These are phyloP conservation scores for Lypha dubia DNA, from an alignment of 2,888 invertebrate genomes.

Conservation along the genomic window DNA sequence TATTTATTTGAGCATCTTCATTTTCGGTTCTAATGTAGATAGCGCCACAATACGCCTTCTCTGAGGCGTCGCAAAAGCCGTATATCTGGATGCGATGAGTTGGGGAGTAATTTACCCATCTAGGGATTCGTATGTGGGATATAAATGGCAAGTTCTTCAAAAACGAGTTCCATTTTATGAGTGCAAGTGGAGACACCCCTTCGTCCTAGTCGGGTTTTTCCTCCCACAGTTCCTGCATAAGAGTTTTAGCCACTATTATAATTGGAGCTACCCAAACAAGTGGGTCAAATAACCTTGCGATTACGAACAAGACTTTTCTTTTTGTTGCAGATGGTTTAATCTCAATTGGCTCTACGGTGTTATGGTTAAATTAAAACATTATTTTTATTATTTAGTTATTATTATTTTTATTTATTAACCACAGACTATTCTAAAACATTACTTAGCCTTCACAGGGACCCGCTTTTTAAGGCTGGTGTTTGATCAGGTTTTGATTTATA, in stretches of 20 bases:
- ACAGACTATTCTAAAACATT: too few species aligned
- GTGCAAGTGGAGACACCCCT: neutral
- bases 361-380: too few species aligned
- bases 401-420: too few species aligned
- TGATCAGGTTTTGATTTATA: too few species aligned
- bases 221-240: conserved; percentile 50
- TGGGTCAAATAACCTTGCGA: conserved; percentile 41
- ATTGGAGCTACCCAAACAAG: conserved; percentile 23
- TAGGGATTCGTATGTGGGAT: conserved; percentile 10
- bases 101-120: conserved; percentile 33
- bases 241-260: neutral
- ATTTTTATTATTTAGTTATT: too few species aligned
- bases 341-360: neutral
- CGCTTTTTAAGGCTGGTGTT: too few species aligned
- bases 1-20: neutral
- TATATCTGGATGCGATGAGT: too few species aligned
- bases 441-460: too few species aligned
- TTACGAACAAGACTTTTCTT: conserved; percentile 20
- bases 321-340: conserved; percentile 1
- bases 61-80: neutral
- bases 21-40: neutral
- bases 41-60: conserved; percentile 35
- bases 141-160: neutral
- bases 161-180: conserved; percentile 21
- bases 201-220: conserved; percentile 39